A percentile compares a stretch with the other conserved stretches of the same genome.
Evolutionary conservation across 2,888 invertebrate genomes (phyloP).

Genomic region (Sialis fuliginosa): DNA sequence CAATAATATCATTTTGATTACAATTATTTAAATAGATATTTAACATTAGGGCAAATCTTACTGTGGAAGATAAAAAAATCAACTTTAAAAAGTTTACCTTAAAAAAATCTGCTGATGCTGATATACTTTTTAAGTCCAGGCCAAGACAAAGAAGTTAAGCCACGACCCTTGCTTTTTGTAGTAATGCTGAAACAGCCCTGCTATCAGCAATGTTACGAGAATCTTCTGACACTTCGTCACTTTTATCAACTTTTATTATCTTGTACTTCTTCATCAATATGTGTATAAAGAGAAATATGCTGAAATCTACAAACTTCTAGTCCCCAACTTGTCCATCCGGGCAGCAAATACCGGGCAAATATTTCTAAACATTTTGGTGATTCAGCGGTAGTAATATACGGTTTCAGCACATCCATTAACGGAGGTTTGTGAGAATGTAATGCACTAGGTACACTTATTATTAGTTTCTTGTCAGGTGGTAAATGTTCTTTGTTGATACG

Average conservation of each 20-base stretch:
- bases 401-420: slow-evolving; percentile 44
- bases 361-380: slow-evolving; percentile 61
- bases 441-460: slow-evolving; percentile 77
- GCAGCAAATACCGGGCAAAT: slow-evolving; percentile 79
- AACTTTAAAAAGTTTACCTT: no score
- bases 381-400: slow-evolving; percentile 34
- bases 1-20: no score
- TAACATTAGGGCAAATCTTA: no score
- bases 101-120: no score
- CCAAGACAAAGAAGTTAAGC: no score
- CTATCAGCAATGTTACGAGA: no score
- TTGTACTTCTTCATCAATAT: not conserved
- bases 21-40: no score
- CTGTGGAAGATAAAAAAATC: no score
- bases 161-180: no score
- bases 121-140: no score
- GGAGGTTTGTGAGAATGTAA: slow-evolving; percentile 95
- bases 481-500: slow-evolving; percentile 10
- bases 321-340: slow-evolving; percentile 72
- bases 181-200: no score
- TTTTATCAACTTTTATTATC: not conserved
- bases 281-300: slow-evolving; percentile 23
- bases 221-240: no score
- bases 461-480: slow-evolving; percentile 33
- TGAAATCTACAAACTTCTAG: slow-evolving; percentile 74